Evolutionary conservation across 2,113 vertebrate species (phyloP), one percentile per base, ranked within the genome.

Genomic region (Zosterops lateralis): DNA sequence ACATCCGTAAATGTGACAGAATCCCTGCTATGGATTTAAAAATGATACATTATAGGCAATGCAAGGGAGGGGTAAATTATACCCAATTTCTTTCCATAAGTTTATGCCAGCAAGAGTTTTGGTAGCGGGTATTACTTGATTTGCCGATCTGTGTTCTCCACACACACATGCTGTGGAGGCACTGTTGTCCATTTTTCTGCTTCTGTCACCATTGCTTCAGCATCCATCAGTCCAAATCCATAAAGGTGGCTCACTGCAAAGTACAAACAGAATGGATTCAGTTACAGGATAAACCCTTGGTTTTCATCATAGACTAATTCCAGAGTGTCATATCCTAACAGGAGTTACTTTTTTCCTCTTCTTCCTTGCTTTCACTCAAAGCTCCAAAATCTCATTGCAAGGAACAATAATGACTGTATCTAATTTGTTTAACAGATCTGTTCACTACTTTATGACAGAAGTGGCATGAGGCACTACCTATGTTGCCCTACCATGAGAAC

Each of bases 151-250:
- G 99, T 98, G 78, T 98, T 99, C 95, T 99, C 99, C 93, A 99
- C 98, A 95, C 99, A 99, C 94, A 99, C 97, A 44, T 99, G 99
- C 96, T 99, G 99, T 78, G 97, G 62, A 44, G 99, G 99, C 19
- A 99, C 99, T 1, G 98, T 98, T 92, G 98, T 99, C 99, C 99
- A 99, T 89, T 98, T 98, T 96, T 99, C 99, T 2, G 99, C 99
- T 96, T 99, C 99, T 97, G 98, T 98, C 97, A 99, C 99, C 99
- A 99, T 99, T 42, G 99, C 99, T 97, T 99, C 99, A 3, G 99
- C 99, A 66, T 99, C 99, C 99, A 99, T 99, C 95, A 99, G 97
- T 87, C 99, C 99, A 92, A 99, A 99, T 94, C 99, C 99, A 83
- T 99, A 99, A 47, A 99, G 98, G 80, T 99, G 99, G 97, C 99